These are phyloP conservation scores for Scaptomyza cyrtandrae DNA, from an alignment of 2,888 invertebrate genomes.

Conservation along the genomic window DNA sequence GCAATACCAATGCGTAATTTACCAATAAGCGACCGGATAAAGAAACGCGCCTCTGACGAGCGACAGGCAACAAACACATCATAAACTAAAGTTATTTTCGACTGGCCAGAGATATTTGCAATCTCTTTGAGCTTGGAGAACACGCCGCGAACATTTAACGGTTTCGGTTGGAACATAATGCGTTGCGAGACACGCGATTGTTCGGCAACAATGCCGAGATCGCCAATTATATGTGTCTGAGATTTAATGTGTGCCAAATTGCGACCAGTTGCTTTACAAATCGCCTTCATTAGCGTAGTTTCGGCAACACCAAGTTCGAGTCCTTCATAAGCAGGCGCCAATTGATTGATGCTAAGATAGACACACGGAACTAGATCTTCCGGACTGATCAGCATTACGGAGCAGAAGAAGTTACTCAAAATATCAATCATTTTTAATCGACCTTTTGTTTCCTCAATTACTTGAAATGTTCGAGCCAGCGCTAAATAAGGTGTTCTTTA, in stretches of 20 bases:
- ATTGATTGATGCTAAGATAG: conserved; percentile 97
- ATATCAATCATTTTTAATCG: conserved; percentile 96
- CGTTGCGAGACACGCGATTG: conserved; percentile 92
- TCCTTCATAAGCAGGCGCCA: conserved; percentile 98
- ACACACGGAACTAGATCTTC: conserved; percentile 95
- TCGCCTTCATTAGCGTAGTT: conserved; percentile 96
- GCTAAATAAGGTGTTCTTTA: conserved; percentile 96
- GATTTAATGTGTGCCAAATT: conserved; percentile 92
- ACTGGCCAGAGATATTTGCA: conserved; percentile 92
- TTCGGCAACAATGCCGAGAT: conserved; percentile 96
- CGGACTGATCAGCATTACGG: conserved; percentile 94
- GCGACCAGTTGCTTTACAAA: conserved; percentile 95
- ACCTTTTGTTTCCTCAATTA: conserved; percentile 93
- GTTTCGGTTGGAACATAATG: conserved; percentile 94
- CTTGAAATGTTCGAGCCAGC: conserved; percentile 94
- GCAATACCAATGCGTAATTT: conserved; percentile 98
- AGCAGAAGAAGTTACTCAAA: conserved; percentile 95
- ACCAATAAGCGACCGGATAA: conserved; percentile 95
- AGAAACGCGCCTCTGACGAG: conserved; percentile 93
- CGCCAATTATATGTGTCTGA: conserved; percentile 88
- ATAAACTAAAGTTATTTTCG: conserved; percentile 96
- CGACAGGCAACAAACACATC: conserved; percentile 96
- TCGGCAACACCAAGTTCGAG: conserved; percentile 97
- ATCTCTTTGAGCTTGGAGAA: conserved; percentile 94
- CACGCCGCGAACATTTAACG: conserved; percentile 90